Conservation (phyloP, 2,888 invertebrate species). For the Ellobium chinense region DNA sequence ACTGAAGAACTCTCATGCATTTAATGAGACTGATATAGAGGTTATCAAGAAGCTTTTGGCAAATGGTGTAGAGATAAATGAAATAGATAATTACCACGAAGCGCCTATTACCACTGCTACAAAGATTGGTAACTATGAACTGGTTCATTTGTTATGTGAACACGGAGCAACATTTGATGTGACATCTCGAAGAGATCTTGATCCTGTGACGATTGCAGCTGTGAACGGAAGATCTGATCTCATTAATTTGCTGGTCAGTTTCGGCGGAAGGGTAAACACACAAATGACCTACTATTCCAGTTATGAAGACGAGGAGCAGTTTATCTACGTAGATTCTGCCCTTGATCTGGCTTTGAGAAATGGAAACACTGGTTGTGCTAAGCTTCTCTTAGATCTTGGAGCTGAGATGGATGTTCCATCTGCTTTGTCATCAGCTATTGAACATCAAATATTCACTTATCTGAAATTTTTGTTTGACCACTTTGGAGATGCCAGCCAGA, state of each 20-base stretch:
- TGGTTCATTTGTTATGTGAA: neutral
- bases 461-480: neutral
- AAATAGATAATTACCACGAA: too few species aligned
- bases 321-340: neutral
- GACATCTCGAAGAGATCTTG: too few species aligned
- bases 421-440: neutral
- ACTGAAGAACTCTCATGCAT: neutral
- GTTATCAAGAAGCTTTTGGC: neutral
- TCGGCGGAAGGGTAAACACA: too few species aligned
- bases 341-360: neutral
- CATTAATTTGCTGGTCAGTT: neutral
- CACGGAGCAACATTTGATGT: too few species aligned
- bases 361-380: neutral
- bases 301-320: too few species aligned
- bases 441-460: neutral
- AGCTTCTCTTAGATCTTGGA: neutral
- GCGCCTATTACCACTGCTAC: neutral
- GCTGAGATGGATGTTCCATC: neutral
- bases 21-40: neutral
- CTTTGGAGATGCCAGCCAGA: too few species aligned
- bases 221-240: constrained; percentile 2
- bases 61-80: neutral
- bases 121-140: neutral
- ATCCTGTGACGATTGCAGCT: neutral
- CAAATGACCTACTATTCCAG: too few species aligned